Conservation (phyloP, 2,113 vertebrate genomes). For the Engraulis encrasicolus region DNA sequence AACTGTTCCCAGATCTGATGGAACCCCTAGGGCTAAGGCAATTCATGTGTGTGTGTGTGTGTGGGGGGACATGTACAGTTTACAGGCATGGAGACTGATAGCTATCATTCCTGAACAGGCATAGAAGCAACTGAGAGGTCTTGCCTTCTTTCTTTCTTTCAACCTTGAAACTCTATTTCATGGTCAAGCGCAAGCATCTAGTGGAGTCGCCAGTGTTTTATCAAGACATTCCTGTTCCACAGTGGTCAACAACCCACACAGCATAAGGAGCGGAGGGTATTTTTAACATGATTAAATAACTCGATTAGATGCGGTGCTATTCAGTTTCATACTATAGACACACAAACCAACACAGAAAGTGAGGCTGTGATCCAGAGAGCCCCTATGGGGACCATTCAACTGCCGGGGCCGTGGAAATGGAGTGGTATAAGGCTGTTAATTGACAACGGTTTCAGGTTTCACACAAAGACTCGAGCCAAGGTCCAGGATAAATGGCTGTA, state of each 20-base stretch:
- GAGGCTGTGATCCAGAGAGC: neutral
- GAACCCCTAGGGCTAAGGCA: neutral
- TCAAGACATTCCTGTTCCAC: neutral
- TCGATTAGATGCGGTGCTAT: neutral
- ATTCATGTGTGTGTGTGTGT: no score
- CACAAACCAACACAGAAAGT: no score
- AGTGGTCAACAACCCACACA: neutral
- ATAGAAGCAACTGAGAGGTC: no score
- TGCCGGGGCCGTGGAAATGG: neutral
- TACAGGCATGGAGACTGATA: neutral
- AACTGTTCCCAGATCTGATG: neutral
- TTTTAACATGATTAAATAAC: neutral
- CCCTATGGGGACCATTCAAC: neutral
- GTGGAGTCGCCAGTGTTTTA: neutral
- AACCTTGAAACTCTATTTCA: neutral
- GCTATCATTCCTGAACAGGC: no score
- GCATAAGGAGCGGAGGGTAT: neutral
- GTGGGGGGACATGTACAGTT: no score
- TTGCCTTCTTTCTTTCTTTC: no score
- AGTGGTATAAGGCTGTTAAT: neutral
- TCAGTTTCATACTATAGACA: neutral
- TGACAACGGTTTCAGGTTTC: neutral
- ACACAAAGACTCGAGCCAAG: neutral
- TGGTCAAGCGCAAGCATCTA: neutral
- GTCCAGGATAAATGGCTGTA: neutral